Percentiles rank a stretch among this genome's conserved stretches.
phyloP scores from a whole-genome alignment of 2,797 vertebrate species.

The Fundulus diaphanus region DNA sequence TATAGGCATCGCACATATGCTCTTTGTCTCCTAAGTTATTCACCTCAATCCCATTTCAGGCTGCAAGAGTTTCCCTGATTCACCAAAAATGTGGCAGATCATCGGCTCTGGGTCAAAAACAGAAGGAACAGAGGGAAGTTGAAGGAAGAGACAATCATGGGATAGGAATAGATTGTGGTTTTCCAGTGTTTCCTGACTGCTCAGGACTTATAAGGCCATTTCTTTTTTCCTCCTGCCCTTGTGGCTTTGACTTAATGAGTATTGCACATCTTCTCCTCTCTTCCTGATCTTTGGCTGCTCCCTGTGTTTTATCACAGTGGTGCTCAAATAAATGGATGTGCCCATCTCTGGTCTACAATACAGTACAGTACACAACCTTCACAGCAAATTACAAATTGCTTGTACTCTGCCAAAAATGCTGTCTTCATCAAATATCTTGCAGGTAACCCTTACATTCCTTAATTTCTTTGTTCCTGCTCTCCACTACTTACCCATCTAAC shows the following conservation, averaged over 20 bases:
- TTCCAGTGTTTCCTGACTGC: constrained; percentile 32
- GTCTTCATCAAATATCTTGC: constrained; percentile 66
- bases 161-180: constrained; percentile 38
- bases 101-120: constrained; percentile 6
- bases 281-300: constrained; percentile 34
- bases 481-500: constrained; percentile 33
- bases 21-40: constrained; percentile 9
- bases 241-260: constrained; percentile 57
- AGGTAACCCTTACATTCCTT: constrained; percentile 75
- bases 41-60: constrained; percentile 31
- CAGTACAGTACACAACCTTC: constrained; percentile 57
- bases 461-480: constrained; percentile 33
- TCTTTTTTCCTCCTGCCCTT: constrained; percentile 29
- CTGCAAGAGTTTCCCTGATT: constrained; percentile 31
- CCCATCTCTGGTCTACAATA: constrained; percentile 40
- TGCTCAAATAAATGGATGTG: constrained; percentile 27
- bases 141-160: constrained; percentile 15
- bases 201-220: constrained; percentile 37
- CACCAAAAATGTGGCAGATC: constrained; percentile 22
- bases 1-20: constrained; percentile 25
- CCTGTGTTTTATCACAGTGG: constrained; percentile 51
- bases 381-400: constrained; percentile 40
- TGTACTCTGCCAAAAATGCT: constrained; percentile 47
- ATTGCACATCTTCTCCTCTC: constrained; percentile 34
- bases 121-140: constrained; percentile 12